Evolutionary conservation across 2,888 invertebrate genomes (phyloP), one percentile per base, ranked within the genome.

Genomic region (Xestia c-nigrum): DNA sequence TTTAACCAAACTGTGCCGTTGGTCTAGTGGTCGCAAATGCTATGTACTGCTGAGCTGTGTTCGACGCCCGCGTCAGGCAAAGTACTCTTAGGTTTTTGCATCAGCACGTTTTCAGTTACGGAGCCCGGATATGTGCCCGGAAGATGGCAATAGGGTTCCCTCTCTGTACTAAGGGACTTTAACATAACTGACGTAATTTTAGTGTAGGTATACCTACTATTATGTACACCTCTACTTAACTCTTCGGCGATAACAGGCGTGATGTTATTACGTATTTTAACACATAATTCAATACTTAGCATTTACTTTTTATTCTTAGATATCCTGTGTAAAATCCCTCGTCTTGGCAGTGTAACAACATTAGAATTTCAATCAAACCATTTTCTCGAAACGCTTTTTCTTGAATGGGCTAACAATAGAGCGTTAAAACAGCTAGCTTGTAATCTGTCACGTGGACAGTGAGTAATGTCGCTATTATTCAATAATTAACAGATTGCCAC

Each of bases 391-490:
- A 52, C 21, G 38, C 40, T 75, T 83, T 86, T 78, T 81, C 84
- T 84, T 76, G 43, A 76, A 78, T 86, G 81, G 24, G 31, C 74
- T 61, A 76, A 81, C 81, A 78, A 78, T 87, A 46, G 72, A 57
- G 52, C 67, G 65, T 76, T 74, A 74, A 63, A 75, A 59, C 68
- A 61, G 40, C 64, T 67, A 70, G 80, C 78, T 76, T 68, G 81
- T 78, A 69, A 87, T 78, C 74, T 87, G 87, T 77, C 87, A 81
- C 74, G n/a, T 70, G 63, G 70, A 80, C 75, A 80, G 64, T 84
- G 78, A 87, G 66, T 83, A 76, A 87, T 85, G 77, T 55, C 63
- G 43, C 69, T 67, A 87, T 84, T 86, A 83, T 84, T 81, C 79
- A 78, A 72, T 74, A 84, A 82, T 84, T 81, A 87, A 59, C 71